Conservation (phyloP, 1,140 invertebrate species). For the Papilio polyxenes region DNA sequence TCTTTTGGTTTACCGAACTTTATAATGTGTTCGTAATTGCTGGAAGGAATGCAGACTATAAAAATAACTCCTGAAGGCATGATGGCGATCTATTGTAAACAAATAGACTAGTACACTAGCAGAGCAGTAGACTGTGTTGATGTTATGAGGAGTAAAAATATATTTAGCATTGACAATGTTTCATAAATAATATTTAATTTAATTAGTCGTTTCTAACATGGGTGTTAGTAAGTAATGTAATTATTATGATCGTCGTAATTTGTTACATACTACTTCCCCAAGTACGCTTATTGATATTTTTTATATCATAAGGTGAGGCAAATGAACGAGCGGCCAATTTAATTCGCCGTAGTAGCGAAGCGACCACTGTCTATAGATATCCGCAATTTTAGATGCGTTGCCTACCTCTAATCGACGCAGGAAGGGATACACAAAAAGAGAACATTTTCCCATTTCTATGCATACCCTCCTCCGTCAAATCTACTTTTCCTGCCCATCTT, state of each 20-base stretch:
- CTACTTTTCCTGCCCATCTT: no score
- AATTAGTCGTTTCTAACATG: slow-evolving; percentile 47
- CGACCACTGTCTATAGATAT: no score
- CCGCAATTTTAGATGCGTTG: no score
- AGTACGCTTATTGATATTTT: neutral
- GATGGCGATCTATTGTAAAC: neutral
- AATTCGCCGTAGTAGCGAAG: no score
- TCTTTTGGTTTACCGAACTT: slow-evolving; percentile 69
- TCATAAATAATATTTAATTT: slow-evolving; percentile 50
- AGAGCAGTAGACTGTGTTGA: neutral
- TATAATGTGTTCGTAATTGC: slow-evolving; percentile 68
- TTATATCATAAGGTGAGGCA: no score
- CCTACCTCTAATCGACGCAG: no score
- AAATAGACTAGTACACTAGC: neutral
- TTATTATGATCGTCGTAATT: slow-evolving; percentile 25
- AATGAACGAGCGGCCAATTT: no score
- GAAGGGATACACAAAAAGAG: no score
- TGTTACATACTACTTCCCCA: neutral
- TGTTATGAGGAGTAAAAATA: neutral
- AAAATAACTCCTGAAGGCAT: slow-evolving; percentile 71
- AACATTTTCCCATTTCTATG: no score
- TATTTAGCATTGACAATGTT: slow-evolving; percentile 8
- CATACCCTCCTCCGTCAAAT: no score
- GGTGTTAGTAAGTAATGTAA: neutral
- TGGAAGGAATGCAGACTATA: slow-evolving; percentile 68